Conservation (phyloP, 2,888 invertebrate genomes). For the Unio delphinus region DNA sequence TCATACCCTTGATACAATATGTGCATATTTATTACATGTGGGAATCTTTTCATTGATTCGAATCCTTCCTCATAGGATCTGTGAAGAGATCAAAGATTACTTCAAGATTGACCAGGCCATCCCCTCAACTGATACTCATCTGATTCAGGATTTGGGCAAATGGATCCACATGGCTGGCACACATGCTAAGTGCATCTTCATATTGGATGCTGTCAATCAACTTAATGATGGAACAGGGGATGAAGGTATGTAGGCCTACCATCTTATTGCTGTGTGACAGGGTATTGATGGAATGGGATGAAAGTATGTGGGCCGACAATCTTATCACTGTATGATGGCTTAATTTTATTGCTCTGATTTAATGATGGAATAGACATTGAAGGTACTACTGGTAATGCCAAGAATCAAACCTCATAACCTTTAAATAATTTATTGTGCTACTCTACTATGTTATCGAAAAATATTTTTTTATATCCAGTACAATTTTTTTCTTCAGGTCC, state of each 20-base stretch:
- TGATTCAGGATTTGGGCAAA: slow-evolving; percentile 43
- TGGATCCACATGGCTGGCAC: slow-evolving; percentile 50
- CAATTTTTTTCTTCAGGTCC: slow-evolving; percentile 27
- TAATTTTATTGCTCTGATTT: slow-evolving; percentile 9
- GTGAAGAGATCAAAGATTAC: slow-evolving; percentile 52
- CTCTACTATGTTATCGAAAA: not conserved
- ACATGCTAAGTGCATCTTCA: slow-evolving; percentile 40
- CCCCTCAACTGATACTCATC: slow-evolving; percentile 43
- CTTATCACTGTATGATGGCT: slow-evolving; percentile 16
- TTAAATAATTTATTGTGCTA: slow-evolving; percentile 1
- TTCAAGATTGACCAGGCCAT: slow-evolving; percentile 46
- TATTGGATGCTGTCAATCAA: slow-evolving; percentile 62
- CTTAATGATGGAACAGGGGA: slow-evolving; percentile 52
- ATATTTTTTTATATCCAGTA: not conserved
- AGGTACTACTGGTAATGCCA: slow-evolving; percentile 12
- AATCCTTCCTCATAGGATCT: slow-evolving; percentile 34
- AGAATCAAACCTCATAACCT: too few species aligned
- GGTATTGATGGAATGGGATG: slow-evolving; percentile 50
- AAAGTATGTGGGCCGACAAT: slow-evolving; percentile 17
- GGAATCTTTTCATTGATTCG: not conserved
- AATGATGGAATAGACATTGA: slow-evolving; percentile 49
- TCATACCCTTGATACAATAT: too few species aligned
- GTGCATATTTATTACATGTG: not conserved
- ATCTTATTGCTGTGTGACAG: slow-evolving; percentile 16
- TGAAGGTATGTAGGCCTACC: slow-evolving; percentile 21